These are phyloP conservation scores for Vollenhovia emeryi DNA, from an alignment of 1,140 invertebrate species.

Conservation along the genomic window DNA sequence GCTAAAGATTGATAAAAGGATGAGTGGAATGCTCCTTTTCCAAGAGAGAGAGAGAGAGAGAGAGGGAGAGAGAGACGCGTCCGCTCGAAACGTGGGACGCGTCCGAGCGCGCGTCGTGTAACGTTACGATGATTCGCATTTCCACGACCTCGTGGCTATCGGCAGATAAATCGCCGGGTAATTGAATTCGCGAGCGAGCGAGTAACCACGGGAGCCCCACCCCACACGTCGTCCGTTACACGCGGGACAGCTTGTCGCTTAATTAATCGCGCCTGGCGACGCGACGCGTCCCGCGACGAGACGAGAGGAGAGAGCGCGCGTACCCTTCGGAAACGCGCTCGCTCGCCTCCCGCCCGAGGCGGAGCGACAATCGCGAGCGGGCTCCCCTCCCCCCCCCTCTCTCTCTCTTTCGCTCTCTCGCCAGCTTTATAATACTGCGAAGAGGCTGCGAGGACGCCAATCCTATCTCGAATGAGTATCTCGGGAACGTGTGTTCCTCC, in stretches of 20 bases:
- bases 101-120: neutral
- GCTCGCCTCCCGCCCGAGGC: constrained; percentile 41
- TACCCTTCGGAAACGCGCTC: neutral
- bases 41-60: neutral
- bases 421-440: constrained; percentile 61
- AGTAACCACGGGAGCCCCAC: constrained; percentile 24
- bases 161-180: constrained; percentile 43
- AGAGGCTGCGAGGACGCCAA: constrained; percentile 56
- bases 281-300: constrained; percentile 45
- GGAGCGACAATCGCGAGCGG: constrained; percentile 55
- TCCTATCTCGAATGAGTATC: constrained; percentile 67
- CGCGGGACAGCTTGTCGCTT: constrained; percentile 56
- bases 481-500: constrained; percentile 35
- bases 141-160: constrained; percentile 31
- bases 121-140: constrained; percentile 45
- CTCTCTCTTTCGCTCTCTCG: no score
- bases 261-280: constrained; percentile 71
- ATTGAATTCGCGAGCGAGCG: constrained; percentile 48
- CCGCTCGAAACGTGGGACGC: neutral
- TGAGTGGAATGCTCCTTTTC: neutral
- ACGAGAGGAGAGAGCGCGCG: constrained; percentile 35
- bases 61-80: no score
- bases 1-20: neutral
- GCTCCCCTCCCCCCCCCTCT: no score
- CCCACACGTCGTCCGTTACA: constrained; percentile 48